Evolutionary conservation across 2,888 invertebrate species (phyloP).

Genomic region (Cosmia pyralina): DNA sequence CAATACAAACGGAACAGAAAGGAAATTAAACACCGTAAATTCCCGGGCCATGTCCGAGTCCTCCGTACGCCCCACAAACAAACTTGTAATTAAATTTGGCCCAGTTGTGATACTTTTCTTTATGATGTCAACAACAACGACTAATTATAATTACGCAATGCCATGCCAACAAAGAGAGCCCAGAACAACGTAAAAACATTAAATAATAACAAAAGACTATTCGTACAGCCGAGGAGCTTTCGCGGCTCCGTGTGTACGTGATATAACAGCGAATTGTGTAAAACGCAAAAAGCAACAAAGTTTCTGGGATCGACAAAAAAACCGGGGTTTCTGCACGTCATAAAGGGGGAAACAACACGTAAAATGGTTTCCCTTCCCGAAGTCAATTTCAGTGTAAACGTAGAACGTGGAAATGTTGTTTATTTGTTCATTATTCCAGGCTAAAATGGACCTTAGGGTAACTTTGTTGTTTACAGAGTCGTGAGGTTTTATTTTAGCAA

Average conservation of each 20-base stretch:
- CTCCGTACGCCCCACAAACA: constrained; percentile 25
- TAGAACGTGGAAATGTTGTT: constrained; percentile 57
- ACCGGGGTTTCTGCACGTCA: constrained; percentile 65
- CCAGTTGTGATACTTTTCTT: constrained; percentile 57
- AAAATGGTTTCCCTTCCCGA: constrained; percentile 65
- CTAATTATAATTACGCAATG: constrained; percentile 64
- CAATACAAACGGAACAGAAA: constrained; percentile 26
- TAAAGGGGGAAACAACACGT: constrained; percentile 66
- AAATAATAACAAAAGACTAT: constrained; percentile 52
- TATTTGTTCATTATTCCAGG: constrained; percentile 52
- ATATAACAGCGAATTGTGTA: constrained; percentile 50
- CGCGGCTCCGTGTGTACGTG: constrained; percentile 32
- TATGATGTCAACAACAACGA: constrained; percentile 53
- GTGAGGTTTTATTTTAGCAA: constrained; percentile 15
- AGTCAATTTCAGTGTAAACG: constrained; percentile 61
- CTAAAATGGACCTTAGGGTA: constrained; percentile 16
- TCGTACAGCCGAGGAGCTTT: constrained; percentile 31
- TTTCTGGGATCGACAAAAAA: constrained; percentile 54
- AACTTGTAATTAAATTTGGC: constrained; percentile 60
- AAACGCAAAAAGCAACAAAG: constrained; percentile 43
- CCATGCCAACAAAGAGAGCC: constrained; percentile 44
- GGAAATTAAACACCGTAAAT: constrained; percentile 44
- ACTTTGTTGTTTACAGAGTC: constrained; percentile 6
- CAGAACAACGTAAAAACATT: constrained; percentile 41
- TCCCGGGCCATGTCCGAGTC: constrained; percentile 25